phyloP scores from a whole-genome alignment of 2,888 invertebrate genomes.

The Philereme transversata region DNA sequence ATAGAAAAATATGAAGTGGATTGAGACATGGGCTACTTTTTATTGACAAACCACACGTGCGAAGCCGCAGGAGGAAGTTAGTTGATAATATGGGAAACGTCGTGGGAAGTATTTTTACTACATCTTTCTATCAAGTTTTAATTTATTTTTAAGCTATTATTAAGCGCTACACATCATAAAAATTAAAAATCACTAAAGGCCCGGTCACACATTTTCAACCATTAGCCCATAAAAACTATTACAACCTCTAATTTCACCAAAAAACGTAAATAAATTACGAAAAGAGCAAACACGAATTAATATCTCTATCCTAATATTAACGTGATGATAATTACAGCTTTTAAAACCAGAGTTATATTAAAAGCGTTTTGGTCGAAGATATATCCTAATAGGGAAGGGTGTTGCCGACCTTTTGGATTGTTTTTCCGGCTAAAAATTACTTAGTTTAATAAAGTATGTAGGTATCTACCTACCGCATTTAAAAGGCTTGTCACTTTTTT shows the following conservation, averaged over 20 bases:
- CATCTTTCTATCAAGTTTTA: conserved; percentile 10
- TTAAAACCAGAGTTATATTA: conserved; percentile 58
- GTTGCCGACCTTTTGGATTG: conserved; percentile 13
- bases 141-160: conserved; percentile 40
- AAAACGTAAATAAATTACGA: conserved; percentile 78
- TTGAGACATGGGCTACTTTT: too few relatives aligned
- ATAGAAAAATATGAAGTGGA: too few relatives aligned
- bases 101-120: conserved; percentile 12
- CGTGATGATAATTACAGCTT: conserved; percentile 76
- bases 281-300: conserved; percentile 79
- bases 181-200: conserved; percentile 35
- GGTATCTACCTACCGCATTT: too few relatives aligned
- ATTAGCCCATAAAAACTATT: conserved; percentile 71
- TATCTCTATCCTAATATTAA: conserved; percentile 83
- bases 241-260: conserved; percentile 74
- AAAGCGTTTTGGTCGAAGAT: conserved; percentile 51
- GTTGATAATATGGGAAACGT: background rate
- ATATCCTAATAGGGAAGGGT: background rate
- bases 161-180: conserved; percentile 25
- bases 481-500: too few relatives aligned
- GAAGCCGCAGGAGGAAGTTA: too few relatives aligned
- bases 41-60: too few relatives aligned
- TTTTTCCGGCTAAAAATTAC: conserved; percentile 2
- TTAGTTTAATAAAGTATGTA: too few relatives aligned
- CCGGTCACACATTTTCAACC: conserved; percentile 71